Percentiles rank a stretch among this genome's conserved stretches.
These are phyloP conservation scores for Acanthiza pusilla DNA, from an alignment of 2,797 vertebrate genomes.

Conservation along the genomic window DNA sequence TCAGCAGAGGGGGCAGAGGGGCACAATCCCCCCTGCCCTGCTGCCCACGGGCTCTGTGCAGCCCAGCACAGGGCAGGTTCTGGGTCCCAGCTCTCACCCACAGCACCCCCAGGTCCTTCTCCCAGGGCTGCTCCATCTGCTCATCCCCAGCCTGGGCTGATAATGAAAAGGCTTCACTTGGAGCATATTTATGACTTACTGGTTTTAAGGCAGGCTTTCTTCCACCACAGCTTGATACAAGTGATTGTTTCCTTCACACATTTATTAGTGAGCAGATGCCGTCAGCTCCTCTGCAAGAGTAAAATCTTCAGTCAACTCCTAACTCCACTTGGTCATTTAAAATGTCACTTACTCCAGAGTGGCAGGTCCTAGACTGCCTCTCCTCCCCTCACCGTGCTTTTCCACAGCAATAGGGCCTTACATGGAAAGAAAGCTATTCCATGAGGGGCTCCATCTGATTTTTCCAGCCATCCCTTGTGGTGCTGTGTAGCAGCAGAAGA, in stretches of 20 bases:
- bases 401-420: background rate
- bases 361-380: background rate
- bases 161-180: background rate
- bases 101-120: background rate
- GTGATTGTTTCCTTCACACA: background rate
- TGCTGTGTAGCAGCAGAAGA: background rate
- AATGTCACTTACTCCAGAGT: background rate
- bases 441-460: background rate
- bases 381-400: background rate
- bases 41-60: background rate
- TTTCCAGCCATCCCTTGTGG: background rate
- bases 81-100: background rate
- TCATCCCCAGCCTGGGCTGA: background rate
- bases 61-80: background rate
- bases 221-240: background rate
- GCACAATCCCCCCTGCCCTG: background rate
- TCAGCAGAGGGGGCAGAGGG: background rate
- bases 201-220: background rate
- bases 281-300: background rate
- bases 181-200: background rate
- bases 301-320: background rate
- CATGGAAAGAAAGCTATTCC: background rate
- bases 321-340: background rate
- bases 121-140: background rate
- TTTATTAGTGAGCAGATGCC: background rate